A percentile compares a stretch with the other conserved stretches of the same genome.
Conservation (phyloP, 2,888 invertebrate genomes). For the Aphidius colemani region DNA sequence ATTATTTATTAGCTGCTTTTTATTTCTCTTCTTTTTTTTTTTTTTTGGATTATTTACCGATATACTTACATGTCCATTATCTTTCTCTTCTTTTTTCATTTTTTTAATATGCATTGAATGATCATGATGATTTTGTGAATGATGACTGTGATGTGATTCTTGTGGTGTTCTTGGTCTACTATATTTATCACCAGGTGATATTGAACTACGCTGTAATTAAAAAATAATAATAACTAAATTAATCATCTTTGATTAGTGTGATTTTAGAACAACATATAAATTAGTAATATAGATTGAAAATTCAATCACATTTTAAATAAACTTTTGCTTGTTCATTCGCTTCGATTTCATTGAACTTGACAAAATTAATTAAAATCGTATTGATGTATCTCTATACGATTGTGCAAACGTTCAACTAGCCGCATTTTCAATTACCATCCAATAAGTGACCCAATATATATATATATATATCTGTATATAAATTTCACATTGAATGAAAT, state of each 20-base stretch:
- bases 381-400: constrained; percentile 32
- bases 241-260: too few species aligned
- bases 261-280: too few species aligned
- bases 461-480: too few species aligned
- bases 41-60: neutral
- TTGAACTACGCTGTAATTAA: constrained; percentile 76
- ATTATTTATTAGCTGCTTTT: neutral
- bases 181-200: constrained; percentile 86
- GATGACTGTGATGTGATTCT: constrained; percentile 68
- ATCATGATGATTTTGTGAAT: constrained; percentile 59
- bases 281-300: constrained; percentile 48
- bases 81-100: constrained; percentile 84
- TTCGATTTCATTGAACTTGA: too few species aligned
- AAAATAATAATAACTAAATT: constrained; percentile 29
- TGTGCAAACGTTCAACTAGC: constrained; percentile 7
- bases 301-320: constrained; percentile 51
- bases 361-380: too few species aligned
- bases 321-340: too few species aligned
- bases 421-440: too few species aligned
- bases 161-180: constrained; percentile 75
- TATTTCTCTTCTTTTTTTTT: neutral
- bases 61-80: constrained; percentile 76
- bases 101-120: constrained; percentile 64
- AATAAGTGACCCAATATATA: too few species aligned
- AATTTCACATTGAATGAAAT: too few species aligned